phyloP scores from a whole-genome alignment of 2,113 vertebrate species.

The Gallinago paraguaiae region DNA sequence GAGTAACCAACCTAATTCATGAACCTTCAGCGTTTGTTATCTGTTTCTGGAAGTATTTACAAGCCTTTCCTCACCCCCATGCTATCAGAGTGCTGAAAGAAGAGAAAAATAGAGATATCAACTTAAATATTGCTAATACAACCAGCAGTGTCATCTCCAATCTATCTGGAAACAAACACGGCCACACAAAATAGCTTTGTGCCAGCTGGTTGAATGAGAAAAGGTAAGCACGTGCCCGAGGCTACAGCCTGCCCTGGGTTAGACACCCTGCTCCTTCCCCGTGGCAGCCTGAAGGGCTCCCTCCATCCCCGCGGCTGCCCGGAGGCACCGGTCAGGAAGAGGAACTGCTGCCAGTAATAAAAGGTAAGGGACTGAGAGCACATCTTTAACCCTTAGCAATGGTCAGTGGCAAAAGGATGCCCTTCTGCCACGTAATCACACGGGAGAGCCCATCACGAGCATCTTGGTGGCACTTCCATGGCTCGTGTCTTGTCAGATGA shows the following conservation, averaged over 20 bases:
- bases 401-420: neutral
- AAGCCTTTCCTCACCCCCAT: neutral
- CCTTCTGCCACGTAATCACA: neutral
- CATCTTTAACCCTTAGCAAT: neutral
- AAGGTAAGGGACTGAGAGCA: neutral
- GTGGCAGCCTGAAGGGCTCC: neutral
- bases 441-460: neutral
- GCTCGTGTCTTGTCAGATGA: neutral
- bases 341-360: neutral
- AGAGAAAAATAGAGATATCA: neutral
- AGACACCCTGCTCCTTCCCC: neutral
- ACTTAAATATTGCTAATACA: neutral
- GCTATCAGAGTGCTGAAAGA: neutral
- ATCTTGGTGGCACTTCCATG: neutral
- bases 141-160: neutral
- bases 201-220: neutral
- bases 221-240: neutral
- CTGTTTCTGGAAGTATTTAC: neutral
- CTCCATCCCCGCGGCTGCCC: rapidly evolving
- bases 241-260: neutral
- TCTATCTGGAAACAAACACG: neutral
- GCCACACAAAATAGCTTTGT: neutral
- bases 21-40: neutral
- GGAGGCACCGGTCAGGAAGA: neutral
- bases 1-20: neutral